Base-by-base conservation (phyloP, 2,113 vertebrate species). In the Colaptes auratus region DNA sequence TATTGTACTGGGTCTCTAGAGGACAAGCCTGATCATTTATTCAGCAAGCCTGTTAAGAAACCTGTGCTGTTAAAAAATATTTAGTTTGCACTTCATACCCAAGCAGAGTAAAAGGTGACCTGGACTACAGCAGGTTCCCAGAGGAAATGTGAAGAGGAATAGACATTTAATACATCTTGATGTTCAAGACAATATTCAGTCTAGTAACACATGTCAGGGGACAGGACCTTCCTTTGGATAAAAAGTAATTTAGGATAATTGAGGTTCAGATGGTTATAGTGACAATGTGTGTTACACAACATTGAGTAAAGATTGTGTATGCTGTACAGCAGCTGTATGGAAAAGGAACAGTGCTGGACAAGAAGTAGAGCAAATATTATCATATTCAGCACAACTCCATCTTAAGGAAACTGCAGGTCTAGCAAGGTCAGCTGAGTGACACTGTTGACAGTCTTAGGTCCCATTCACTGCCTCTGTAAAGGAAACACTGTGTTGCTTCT, bases 381-480 rank as follows among this genome's bases (percentile, higher is more conserved):
- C 27, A 23, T 28, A 89, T 90, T 93, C 91, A 94, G 79, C 79
- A 94, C 59, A 81, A 80, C 30, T 87, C 70, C 61, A 44, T 75
- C 88, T 72, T 80, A 58, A 70, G 84, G 88, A 96, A 90, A 59
- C 21, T 31, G 63, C 53, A 70, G 86, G 84, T 78, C 66, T 23
- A 69, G 53, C n/a, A 88, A 90, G 95, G 90, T 96, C 95, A 95
- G 2, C 25, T 7, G 72, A 80, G 84, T 72, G 92, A 85, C 95
- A 88, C n/a, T 0, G 0, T 0, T 91, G 96, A 69, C 82, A 94
- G 91, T 46, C 80, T 44, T 11, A 6, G 75, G 92, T 82, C 85
- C 60, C 4, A 0, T 9, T 84, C 84, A 6, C 13, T 55, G 84
- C 56, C 76, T 89, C 73, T 75, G 77, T 39, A 88, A 82, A 69